Base-by-base conservation (phyloP, 2,113 vertebrate species). In the Callaeas wilsoni region DNA sequence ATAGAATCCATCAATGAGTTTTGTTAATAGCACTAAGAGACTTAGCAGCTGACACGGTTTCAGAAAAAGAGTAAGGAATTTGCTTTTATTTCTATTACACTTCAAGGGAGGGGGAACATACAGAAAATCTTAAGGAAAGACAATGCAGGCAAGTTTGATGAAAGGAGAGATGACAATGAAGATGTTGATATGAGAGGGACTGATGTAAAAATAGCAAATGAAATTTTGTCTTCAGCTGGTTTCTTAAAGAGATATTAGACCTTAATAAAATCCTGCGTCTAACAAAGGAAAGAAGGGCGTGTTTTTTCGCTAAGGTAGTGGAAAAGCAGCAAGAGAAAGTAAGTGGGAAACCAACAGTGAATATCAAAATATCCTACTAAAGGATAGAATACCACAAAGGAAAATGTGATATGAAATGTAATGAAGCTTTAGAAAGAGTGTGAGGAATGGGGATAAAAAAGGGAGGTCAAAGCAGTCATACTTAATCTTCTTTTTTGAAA, bases 401-500 rank as follows among this genome's bases (percentile, higher is more conserved):
- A 77, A 86, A 53, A 56, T 77, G 46, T 62, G 59, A 76, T 49
- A 42, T 67, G 90, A 90, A 86, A 87, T n/a, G 12, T 60, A 80
- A 87, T 50, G 76, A 80, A 83, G 33, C 23, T 76, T 89, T 70
- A 85, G 63, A 67, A 84, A 79, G 32, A 47, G 2, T 39, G 12
- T 82, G 65, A 87, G 29, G 20, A 92, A 91, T 44, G 14, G 19
- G 5, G 33, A 84, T 41, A 89, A 87, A 92, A 67, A 35, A 73
- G 7, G 20, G 47, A 95, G 55, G 50, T 89, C 71, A 90, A 89
- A 21, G 25, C 12, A 65, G 63, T 83, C 63, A 35, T 60, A 85
- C 14, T 59, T 91, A 92, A 90, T 93, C 71, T 79, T 93, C 74
- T 37, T 80, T 78, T 90, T 78, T 74, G 46, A 88, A 92, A 95